Evolutionary conservation across 2,888 invertebrate species (phyloP).

Genomic region (Nomada hirtipes): DNA sequence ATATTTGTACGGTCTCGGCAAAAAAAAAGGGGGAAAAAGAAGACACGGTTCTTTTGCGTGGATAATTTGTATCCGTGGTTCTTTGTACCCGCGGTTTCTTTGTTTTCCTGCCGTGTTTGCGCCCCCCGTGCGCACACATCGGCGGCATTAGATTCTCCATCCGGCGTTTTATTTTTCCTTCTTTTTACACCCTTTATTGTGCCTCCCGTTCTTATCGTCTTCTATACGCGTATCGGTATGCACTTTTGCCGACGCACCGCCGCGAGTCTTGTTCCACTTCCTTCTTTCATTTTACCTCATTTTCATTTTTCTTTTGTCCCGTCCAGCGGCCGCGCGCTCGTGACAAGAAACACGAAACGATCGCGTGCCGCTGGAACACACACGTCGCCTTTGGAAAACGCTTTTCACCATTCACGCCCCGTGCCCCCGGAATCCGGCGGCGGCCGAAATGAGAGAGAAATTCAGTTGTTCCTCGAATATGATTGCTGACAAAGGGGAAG

Average conservation of each 20-base stretch:
- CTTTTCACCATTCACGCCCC: conserved; percentile 6
- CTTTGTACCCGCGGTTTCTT: conserved; percentile 10
- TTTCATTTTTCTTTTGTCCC: conserved; percentile 41
- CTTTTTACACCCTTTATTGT: conserved; percentile 2
- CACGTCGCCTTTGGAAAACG: conserved; percentile 18
- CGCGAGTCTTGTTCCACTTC: conserved; percentile 40
- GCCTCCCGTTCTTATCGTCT: conserved; percentile 5
- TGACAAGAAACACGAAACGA: conserved; percentile 43
- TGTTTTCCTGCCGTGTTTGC: conserved; percentile 19
- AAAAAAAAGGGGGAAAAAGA: background rate
- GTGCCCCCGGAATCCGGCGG: background rate
- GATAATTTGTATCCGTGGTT: conserved; percentile 37
- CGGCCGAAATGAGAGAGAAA: background rate
- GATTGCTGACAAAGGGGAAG: too few species aligned
- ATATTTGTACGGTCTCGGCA: background rate
- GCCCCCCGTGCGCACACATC: conserved; percentile 4
- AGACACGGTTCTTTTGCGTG: background rate
- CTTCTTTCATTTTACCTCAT: conserved; percentile 36
- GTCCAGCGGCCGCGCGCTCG: conserved; percentile 8
- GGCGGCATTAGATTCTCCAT: background rate
- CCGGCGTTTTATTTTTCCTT: background rate
- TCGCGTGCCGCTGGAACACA: conserved; percentile 20
- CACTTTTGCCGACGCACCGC: conserved; percentile 23
- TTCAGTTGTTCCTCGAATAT: too few species aligned
- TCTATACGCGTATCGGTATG: background rate